Percentiles rank a stretch among this genome's conserved stretches.
Evolutionary conservation across 2,113 vertebrate species (phyloP).

Genomic region (Caranx ignobilis): DNA sequence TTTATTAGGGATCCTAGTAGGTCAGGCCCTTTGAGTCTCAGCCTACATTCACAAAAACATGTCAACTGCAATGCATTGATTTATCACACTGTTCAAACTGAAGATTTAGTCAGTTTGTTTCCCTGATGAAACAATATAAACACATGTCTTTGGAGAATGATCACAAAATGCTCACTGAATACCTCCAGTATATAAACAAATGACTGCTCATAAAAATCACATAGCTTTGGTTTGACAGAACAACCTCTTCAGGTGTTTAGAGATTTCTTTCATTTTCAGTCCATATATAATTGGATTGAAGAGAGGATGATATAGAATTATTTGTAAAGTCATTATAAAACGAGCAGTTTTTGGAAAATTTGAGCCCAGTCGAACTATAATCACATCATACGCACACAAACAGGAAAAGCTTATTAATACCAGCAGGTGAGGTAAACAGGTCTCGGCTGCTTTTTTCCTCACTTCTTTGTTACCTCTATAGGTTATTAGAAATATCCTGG

Average conservation of each 20-base stretch:
- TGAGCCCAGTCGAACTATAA: not conserved
- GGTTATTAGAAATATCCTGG: conserved; percentile 25
- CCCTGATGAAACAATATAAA: not conserved
- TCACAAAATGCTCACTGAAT: not conserved
- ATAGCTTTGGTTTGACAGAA: not conserved
- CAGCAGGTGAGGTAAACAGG: conserved; percentile 45
- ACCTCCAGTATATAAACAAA: not conserved
- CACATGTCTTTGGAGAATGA: not conserved
- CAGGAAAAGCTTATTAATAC: conserved; percentile 23
- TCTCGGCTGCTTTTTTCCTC: conserved; percentile 48
- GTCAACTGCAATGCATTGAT: too few species aligned
- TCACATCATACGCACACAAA: conserved; percentile 16
- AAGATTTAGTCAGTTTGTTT: too few species aligned
- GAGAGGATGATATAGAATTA: conserved; percentile 32
- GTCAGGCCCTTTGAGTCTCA: too few species aligned
- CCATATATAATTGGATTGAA: conserved; percentile 55
- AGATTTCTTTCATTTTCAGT: conserved; percentile 39
- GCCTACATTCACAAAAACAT: too few species aligned
- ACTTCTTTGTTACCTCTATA: not conserved
- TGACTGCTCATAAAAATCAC: not conserved
- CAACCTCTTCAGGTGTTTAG: conserved; percentile 10
- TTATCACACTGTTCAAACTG: too few species aligned
- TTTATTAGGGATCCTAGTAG: too few species aligned
- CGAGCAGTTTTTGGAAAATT: conserved; percentile 21
- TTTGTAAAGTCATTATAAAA: conserved; percentile 47